phyloP scores from a whole-genome alignment of 2,113 vertebrate species.

The Herpetotheres cachinnans region DNA sequence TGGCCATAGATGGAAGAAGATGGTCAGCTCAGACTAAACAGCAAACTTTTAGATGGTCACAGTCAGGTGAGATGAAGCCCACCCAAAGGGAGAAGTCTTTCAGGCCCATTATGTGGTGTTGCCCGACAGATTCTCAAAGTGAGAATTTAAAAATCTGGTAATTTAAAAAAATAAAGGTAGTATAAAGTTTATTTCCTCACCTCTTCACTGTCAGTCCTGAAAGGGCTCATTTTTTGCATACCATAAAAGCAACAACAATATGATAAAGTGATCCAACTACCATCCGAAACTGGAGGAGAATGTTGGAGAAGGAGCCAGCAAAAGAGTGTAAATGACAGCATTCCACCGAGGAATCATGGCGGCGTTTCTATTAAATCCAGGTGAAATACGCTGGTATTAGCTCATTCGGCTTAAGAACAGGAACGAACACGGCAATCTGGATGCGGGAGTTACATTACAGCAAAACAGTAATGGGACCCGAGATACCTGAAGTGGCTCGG shows the following conservation, averaged over 20 bases:
- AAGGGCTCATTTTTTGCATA: not conserved
- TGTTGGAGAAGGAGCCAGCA: not conserved
- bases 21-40: not conserved
- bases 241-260: not conserved
- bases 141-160: not conserved
- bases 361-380: not conserved
- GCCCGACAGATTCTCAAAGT: not conserved
- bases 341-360: not conserved
- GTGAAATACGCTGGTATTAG: not conserved
- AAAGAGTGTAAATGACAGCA: not conserved
- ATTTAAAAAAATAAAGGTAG: not conserved
- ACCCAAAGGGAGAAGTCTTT: not conserved
- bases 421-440: not conserved
- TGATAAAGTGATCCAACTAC: not conserved
- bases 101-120: accelerated
- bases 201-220: not conserved
- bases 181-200: not conserved
- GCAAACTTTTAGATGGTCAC: not conserved
- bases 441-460: not conserved
- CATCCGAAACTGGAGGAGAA: not conserved
- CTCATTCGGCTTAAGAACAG: not conserved
- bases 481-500: too few species aligned
- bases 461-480: not conserved
- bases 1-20: not conserved
- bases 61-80: not conserved